Evolutionary conservation across 2,888 invertebrate species (phyloP).

Genomic region (Serrognathus titanus): DNA sequence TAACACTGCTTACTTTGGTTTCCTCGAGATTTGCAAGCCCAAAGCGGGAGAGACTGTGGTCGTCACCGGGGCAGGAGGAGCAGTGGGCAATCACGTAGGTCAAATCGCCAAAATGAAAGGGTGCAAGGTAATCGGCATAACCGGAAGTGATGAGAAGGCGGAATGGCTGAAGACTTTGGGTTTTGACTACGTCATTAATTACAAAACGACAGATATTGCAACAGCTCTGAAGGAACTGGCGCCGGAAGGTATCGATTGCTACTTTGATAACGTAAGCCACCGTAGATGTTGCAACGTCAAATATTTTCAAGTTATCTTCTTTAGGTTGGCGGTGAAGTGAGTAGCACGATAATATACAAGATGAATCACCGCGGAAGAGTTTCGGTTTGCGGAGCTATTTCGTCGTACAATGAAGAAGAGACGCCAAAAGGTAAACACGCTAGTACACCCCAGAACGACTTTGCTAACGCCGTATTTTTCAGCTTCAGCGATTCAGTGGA

Average conservation of each 20-base stretch:
- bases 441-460: too few relatives aligned
- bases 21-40: constrained; percentile 67
- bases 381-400: constrained; percentile 64
- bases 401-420: constrained; percentile 56
- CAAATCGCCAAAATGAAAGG: constrained; percentile 74
- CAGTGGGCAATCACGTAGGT: constrained; percentile 73
- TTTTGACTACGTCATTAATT: constrained; percentile 69
- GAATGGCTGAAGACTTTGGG: constrained; percentile 61
- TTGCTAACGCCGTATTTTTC: constrained; percentile 14
- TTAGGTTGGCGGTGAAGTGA: constrained; percentile 65
- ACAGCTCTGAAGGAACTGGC: constrained; percentile 58
- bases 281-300: neutral
- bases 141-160: constrained; percentile 68
- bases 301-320: neutral
- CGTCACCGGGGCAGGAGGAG: constrained; percentile 74
- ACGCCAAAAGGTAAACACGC: constrained; percentile 21
- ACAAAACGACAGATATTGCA: constrained; percentile 59
- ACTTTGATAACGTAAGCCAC: constrained; percentile 75
- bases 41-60: constrained; percentile 70
- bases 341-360: constrained; percentile 55
- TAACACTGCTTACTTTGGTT: constrained; percentile 72
- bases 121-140: constrained; percentile 67
- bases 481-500: constrained; percentile 54
- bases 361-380: constrained; percentile 64
- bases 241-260: constrained; percentile 69